Percentiles rank a stretch among this genome's conserved stretches.
Evolutionary conservation across 2,888 invertebrate genomes (phyloP).

Genomic region (Dicyrtomina minuta): DNA sequence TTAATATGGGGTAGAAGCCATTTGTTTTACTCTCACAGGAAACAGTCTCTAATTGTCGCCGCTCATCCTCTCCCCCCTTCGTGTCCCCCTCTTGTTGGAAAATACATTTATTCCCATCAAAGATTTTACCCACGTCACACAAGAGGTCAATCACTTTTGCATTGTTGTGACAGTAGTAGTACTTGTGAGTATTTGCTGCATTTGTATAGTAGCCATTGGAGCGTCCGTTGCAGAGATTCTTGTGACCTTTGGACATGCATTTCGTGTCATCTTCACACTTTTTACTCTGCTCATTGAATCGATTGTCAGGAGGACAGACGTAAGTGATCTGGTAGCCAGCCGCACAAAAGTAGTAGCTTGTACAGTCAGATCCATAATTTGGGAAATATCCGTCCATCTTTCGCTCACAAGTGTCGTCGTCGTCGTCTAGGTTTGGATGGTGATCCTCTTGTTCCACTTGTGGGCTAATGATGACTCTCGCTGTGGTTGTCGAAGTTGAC

Average conservation of each 20-base stretch:
- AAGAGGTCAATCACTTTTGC: slow-evolving; percentile 51
- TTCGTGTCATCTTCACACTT: slow-evolving; percentile 46
- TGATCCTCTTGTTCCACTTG: neutral
- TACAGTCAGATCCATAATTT: slow-evolving; percentile 50
- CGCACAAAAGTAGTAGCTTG: slow-evolving; percentile 52
- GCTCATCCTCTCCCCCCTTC: neutral
- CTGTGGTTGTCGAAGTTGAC: neutral
- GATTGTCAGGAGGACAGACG: slow-evolving; percentile 45
- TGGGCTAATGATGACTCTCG: neutral
- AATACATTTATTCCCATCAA: slow-evolving; percentile 31
- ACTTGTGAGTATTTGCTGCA: slow-evolving; percentile 37
- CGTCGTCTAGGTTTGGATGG: slow-evolving; percentile 16
- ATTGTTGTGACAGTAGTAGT: slow-evolving; percentile 50
- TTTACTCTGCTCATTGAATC: slow-evolving; percentile 45
- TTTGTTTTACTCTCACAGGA: slow-evolving; percentile 44
- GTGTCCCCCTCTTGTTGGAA: slow-evolving; percentile 29
- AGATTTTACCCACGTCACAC: slow-evolving; percentile 48
- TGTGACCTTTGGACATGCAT: slow-evolving; percentile 36
- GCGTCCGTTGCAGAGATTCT: slow-evolving; percentile 43
- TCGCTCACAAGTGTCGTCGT: slow-evolving; percentile 42
- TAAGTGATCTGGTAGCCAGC: slow-evolving; percentile 52
- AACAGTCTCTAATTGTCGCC: slow-evolving; percentile 2
- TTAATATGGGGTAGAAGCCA: slow-evolving; percentile 48
- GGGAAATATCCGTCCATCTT: slow-evolving; percentile 52
- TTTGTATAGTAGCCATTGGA: slow-evolving; percentile 51